Base-by-base conservation (phyloP, 2,113 vertebrate genomes). In the Platichthys flesus region DNA sequence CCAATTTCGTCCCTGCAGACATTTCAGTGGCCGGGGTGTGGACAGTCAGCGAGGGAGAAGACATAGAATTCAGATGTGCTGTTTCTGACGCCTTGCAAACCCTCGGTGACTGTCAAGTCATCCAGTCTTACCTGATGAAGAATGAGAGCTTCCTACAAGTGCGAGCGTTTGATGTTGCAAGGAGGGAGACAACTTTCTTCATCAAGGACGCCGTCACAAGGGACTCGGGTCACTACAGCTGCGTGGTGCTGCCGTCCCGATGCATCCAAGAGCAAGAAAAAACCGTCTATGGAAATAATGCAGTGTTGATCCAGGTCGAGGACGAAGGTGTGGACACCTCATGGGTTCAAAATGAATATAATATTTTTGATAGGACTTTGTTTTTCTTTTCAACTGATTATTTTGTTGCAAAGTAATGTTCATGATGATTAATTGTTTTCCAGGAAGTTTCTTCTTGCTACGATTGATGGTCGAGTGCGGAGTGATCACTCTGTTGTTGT, bases 221-320 rank as follows among this genome's bases (percentile, higher is more conserved):
- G 35, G 69, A 83, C 59, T 67, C 83, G 0, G 90, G 90, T 49
- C 40, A 59, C 54, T 92, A 90, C 82, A 88, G 85, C 74, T 93
- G 90, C 37, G 64, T 79, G 37, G 71, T 88, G 23, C 71, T 84
- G 70, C 81, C 79, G 23, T 77, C 83, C 0, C 58, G 65, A 49
- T 85, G 82, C 64, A 55, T 67, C 21, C 0, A 40, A 21, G 42
- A 71, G 24, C 28, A 68, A 0, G 49, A 81, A 21, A 1, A 23
- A 40, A 26, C 12, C 8, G 2, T 76, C 4, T 0, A 15, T 65
- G 85, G 79, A 52, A 74, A 79, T 31, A 88, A 88, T 18, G 0
- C 2, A 2, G 78, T 86, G 0, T 35, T 69, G 16, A 67, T 93
- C n/a, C 0, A 82, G 12, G 74, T 93, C 35, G 74, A 42, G 74